Evolutionary conservation across 2,113 vertebrate species (phyloP).

Genomic region (Nesospiza acunhae): DNA sequence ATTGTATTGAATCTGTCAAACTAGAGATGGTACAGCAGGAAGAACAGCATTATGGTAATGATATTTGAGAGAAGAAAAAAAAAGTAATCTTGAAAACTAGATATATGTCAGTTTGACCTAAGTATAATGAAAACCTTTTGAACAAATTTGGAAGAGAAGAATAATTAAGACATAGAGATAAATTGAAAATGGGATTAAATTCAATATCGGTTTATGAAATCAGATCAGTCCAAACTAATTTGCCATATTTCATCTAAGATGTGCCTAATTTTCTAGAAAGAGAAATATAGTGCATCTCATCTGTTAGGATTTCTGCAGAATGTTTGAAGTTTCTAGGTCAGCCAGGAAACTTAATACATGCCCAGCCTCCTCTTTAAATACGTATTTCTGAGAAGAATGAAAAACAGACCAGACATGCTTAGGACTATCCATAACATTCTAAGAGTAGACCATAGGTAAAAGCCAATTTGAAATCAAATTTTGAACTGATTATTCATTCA

Average conservation of each 20-base stretch:
- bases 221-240: neutral
- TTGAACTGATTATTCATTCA: neutral
- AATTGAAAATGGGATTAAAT: neutral
- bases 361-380: neutral
- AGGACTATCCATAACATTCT: neutral
- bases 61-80: neutral
- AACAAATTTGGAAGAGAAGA: neutral
- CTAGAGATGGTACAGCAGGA: neutral
- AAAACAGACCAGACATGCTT: neutral
- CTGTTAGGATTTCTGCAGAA: neutral
- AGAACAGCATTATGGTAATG: neutral
- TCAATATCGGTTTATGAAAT: neutral
- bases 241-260: neutral
- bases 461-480: neutral
- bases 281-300: neutral
- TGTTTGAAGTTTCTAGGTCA: neutral
- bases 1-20: neutral
- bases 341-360: neutral
- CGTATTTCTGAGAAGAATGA: neutral
- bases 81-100: neutral
- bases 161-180: slow-evolving; percentile 7
- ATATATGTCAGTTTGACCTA: neutral
- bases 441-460: neutral
- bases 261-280: neutral
- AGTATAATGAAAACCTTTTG: neutral